Evolutionary conservation across 2,113 vertebrate genomes (phyloP).

Genomic region (Cephalopholis sonnerati): DNA sequence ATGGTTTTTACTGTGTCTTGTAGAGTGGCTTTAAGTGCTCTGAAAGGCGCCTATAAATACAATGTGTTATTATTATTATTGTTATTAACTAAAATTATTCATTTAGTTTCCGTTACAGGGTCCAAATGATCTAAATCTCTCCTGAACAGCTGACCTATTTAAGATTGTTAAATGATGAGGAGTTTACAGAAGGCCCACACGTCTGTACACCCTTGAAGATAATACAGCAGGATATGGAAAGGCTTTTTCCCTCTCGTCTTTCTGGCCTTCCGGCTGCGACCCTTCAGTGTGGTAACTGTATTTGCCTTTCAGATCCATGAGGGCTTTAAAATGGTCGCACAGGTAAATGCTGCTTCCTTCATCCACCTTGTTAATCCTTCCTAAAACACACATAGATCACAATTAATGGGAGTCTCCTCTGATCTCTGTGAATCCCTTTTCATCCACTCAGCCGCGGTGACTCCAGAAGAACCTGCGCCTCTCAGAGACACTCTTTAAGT

Average conservation of each 20-base stretch:
- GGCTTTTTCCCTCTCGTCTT: not conserved
- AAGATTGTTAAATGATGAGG: not conserved
- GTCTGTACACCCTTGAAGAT: not conserved
- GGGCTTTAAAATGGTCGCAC: slow-evolving; percentile 23
- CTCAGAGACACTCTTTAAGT: slow-evolving; percentile 7
- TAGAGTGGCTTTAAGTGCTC: too few species aligned
- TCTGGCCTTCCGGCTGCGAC: not conserved
- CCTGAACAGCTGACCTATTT: not conserved
- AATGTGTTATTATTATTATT: too few species aligned
- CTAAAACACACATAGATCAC: slow-evolving; percentile 65
- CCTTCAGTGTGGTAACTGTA: not conserved
- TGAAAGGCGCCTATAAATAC: too few species aligned
- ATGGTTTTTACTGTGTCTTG: too few species aligned
- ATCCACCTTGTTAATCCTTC: slow-evolving; percentile 61
- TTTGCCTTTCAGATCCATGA: slow-evolving; percentile 49
- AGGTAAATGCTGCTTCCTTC: slow-evolving; percentile 50
- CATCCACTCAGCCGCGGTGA: slow-evolving; percentile 34
- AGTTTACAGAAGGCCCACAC: not conserved
- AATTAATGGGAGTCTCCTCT: slow-evolving; percentile 48
- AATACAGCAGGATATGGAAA: not conserved
- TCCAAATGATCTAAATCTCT: not conserved
- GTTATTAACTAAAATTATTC: not conserved
- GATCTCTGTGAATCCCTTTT: slow-evolving; percentile 25
- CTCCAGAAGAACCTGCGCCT: slow-evolving; percentile 13
- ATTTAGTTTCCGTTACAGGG: not conserved